phyloP scores from a whole-genome alignment of 2,888 invertebrate species.

The Aleiodes testaceus region DNA sequence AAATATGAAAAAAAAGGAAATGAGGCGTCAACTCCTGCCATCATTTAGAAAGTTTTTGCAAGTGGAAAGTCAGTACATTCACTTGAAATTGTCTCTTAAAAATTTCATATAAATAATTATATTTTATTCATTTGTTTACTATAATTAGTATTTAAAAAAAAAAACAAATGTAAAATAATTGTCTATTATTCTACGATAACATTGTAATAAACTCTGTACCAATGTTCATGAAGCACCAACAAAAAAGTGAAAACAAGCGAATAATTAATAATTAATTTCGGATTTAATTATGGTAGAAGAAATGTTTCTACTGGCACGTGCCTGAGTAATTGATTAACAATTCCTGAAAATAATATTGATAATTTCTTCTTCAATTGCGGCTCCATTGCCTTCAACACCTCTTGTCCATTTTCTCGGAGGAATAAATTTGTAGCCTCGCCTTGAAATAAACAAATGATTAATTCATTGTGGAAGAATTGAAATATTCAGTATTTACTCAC shows the following conservation, averaged over 20 bases:
- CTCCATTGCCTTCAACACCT: slow-evolving; percentile 81
- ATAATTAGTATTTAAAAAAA: background rate
- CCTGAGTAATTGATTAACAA: slow-evolving; percentile 79
- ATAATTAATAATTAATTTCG: slow-evolving; percentile 10
- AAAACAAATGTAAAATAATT: background rate
- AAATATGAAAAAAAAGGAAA: slow-evolving; percentile 3
- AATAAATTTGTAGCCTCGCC: slow-evolving; percentile 84
- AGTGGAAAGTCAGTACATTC: slow-evolving; percentile 27
- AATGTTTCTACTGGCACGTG: slow-evolving; percentile 79
- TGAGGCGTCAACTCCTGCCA: slow-evolving; percentile 14
- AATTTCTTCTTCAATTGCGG: slow-evolving; percentile 80
- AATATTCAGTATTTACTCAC: slow-evolving; percentile 73
- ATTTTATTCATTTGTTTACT: background rate
- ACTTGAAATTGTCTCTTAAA: slow-evolving; percentile 40
- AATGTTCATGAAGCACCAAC: slow-evolving; percentile 5
- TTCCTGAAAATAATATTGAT: slow-evolving; percentile 77
- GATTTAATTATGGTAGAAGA: slow-evolving; percentile 71
- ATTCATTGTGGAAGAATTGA: slow-evolving; percentile 52
- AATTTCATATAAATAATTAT: too few species aligned
- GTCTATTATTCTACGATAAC: too few species aligned
- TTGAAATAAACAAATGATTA: slow-evolving; percentile 60
- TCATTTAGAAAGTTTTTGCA: slow-evolving; percentile 22
- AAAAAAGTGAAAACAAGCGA: background rate
- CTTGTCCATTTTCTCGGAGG: slow-evolving; percentile 80
- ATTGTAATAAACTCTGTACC: background rate